phyloP scores from a whole-genome alignment of 2,888 invertebrate species.

The Morinoia aosen region DNA sequence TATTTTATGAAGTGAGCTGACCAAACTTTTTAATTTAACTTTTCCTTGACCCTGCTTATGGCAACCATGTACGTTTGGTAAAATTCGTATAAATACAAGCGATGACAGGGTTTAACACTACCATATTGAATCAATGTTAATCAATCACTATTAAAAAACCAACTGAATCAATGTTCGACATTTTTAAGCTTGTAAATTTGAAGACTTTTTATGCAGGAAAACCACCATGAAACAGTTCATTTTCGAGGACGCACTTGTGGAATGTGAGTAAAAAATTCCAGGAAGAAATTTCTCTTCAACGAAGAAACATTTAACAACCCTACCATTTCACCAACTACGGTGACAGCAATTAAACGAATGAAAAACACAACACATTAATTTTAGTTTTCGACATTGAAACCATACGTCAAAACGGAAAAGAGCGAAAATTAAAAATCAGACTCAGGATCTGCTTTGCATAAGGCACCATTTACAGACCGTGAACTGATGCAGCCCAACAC shows the following conservation, averaged over 20 bases:
- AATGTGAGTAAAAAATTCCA: background rate
- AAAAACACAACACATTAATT: no score
- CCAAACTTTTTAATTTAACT: background rate
- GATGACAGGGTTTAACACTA: background rate
- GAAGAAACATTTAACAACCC: background rate
- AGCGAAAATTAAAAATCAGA: no score
- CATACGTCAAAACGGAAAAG: no score
- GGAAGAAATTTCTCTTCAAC: background rate
- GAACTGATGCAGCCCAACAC: background rate
- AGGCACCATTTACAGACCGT: background rate
- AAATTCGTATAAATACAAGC: background rate
- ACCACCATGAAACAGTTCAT: no score
- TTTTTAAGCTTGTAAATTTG: background rate
- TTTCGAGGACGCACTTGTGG: no score
- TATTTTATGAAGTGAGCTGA: background rate
- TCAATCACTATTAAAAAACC: no score
- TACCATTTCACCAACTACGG: background rate
- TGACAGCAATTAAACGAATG: no score
- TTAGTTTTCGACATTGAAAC: no score
- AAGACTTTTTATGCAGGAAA: background rate
- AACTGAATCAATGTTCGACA: no score
- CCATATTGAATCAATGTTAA: no score
- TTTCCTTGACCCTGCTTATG: background rate
- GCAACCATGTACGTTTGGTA: background rate
- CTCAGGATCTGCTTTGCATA: no score